Conservation (phyloP, 2,113 vertebrate genomes). For the Pardalotus punctatus region DNA sequence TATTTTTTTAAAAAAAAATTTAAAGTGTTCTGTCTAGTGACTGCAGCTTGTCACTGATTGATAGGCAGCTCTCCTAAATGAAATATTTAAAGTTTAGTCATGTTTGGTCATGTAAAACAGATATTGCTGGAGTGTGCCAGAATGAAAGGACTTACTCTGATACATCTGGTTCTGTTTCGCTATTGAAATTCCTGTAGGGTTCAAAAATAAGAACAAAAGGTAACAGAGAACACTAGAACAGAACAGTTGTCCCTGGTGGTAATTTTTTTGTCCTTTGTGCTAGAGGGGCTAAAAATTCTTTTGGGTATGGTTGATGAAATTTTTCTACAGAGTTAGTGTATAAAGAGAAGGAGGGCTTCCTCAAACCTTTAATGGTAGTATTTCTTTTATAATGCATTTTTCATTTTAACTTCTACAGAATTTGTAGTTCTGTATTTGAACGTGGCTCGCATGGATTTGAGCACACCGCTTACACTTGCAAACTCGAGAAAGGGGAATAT, state of each 20-base stretch:
- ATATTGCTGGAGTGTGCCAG: neutral
- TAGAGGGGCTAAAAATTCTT: neutral
- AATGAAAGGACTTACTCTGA: neutral
- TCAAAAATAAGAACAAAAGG: neutral
- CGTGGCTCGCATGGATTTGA: neutral
- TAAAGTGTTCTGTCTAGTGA: neutral
- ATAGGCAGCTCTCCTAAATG: neutral
- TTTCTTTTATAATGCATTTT: neutral
- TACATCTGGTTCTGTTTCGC: conserved; percentile 9
- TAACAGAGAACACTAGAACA: neutral
- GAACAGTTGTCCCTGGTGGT: neutral
- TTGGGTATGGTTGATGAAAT: neutral
- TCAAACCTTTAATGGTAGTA: neutral
- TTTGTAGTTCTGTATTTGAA: neutral
- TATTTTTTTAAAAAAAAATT: neutral
- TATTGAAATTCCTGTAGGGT: neutral
- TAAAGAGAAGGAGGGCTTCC: neutral
- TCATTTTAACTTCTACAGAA: neutral
- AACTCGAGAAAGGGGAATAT: neutral
- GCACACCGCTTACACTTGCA: neutral
- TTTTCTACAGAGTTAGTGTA: neutral
- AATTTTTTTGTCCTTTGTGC: neutral
- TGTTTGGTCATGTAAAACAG: neutral
- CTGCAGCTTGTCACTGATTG: neutral
- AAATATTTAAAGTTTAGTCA: neutral